Evolutionary conservation across 23 tunicate species (phyloP).

Genomic region (Halocynthia aurantium): DNA sequence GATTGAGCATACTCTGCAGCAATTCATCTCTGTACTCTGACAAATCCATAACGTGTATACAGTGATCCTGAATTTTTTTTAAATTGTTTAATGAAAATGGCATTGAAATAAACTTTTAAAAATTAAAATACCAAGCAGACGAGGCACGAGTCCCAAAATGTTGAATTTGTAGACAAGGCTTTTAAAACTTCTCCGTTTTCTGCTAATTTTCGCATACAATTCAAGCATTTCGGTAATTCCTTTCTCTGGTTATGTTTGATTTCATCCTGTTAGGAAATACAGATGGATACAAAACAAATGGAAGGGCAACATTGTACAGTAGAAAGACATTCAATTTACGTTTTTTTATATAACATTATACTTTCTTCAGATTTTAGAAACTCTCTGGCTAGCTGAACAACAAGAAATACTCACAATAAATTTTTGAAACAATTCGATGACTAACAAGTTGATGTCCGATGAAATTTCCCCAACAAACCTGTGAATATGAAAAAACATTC

Average conservation of each 20-base stretch:
- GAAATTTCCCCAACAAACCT: conserved; percentile 6
- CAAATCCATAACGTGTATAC: conserved; percentile 18
- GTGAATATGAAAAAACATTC: background rate
- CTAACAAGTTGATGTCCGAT: background rate
- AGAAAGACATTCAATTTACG: too few species aligned
- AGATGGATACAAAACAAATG: background rate
- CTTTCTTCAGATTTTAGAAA: too few species aligned
- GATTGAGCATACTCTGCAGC: conserved; percentile 4
- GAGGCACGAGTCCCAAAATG: conserved; percentile 9
- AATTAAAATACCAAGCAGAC: background rate
- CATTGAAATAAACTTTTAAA: too few species aligned
- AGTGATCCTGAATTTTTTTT: background rate
- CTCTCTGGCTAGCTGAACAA: too few species aligned
- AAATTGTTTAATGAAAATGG: too few species aligned
- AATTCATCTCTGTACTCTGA: conserved; percentile 17
- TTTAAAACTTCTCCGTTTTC: background rate
- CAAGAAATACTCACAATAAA: conserved; percentile 12
- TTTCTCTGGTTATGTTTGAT: conserved; percentile 21
- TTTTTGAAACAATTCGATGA: conserved; percentile 7
- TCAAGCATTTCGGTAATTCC: conserved; percentile 12
- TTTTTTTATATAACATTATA: too few species aligned
- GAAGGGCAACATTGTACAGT: background rate
- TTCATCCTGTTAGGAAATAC: conserved; percentile 17
- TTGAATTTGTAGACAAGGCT: conserved; percentile 3
- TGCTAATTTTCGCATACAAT: background rate